Base-by-base conservation (phyloP, 2,797 vertebrate species). In the Antennarius maculatus region DNA sequence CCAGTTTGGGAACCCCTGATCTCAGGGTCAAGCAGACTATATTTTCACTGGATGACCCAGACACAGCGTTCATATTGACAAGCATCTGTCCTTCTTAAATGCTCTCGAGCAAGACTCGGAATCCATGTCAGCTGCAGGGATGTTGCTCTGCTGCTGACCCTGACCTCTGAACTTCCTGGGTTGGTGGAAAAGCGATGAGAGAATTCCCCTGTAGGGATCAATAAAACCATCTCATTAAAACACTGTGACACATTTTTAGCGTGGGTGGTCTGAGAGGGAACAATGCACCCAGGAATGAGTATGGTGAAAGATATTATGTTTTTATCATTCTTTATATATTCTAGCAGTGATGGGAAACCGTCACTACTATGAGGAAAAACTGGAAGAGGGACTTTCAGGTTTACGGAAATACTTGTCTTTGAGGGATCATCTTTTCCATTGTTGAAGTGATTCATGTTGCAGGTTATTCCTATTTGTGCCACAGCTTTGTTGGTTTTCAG, bases 111-210 rank as follows among this genome's bases (percentile, higher is more conserved):
- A 15, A 67, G 55, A 81, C 65, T 54, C 76, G 37, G 74, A 77
- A 60, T 79, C 73, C 74, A 28, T 70, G 67, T 76, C 66, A 71
- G 77, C 73, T 71, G 58, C 79, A 74, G 72, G 77, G 78, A 61
- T 28, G 43, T 71, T 68, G 71, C 66, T 81, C 55, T 49, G 47
- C 63, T 10, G 10, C 75, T 83, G 79, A 85, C 79, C 77, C 79
- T 71, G 67, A 82, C 76, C 72, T 54, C 51, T 82, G 78, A 81
- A 83, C 84, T 85, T 86, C 78, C 81, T 80, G 76, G 49, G 59
- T 54, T 55, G 58, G 66, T 48, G 68, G 37, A 69, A 66, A 75
- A 49, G 69, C 4, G 46, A 70, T 49, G 56, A 62, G 68, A 81
- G 74, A 77, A 77, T 74, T 77, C 74, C 45, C 66, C 60, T 66